Conservation (phyloP, 1,140 invertebrate genomes). For the Camponotus pennsylvanicus region DNA sequence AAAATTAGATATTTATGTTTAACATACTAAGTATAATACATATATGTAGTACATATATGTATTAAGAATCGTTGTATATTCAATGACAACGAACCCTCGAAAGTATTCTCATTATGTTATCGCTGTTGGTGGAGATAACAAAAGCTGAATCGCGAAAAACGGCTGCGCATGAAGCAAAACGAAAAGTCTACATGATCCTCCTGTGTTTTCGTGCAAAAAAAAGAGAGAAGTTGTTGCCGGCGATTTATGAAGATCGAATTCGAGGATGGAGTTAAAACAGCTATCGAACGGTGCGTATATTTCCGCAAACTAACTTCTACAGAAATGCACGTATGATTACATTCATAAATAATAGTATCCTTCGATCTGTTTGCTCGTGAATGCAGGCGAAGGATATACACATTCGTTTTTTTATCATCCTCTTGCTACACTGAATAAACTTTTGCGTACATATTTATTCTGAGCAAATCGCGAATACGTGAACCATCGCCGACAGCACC, state of each 20-base stretch:
- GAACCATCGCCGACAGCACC: not conserved
- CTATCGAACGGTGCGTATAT: constrained; percentile 22
- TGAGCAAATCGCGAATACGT: not conserved
- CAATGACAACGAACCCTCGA: not conserved
- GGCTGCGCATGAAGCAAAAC: not conserved
- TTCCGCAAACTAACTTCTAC: constrained; percentile 20
- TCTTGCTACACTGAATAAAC: not conserved
- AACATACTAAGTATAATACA: not conserved
- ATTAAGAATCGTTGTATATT: not conserved
- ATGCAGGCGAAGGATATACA: too few species aligned
- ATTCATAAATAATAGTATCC: constrained; percentile 19
- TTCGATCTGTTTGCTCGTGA: constrained; percentile 4
- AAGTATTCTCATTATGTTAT: constrained; percentile 2
- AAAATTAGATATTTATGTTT: not conserved
- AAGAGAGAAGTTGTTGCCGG: not conserved
- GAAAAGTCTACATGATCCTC: not conserved
- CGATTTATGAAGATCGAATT: constrained; percentile 53
- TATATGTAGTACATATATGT: not conserved
- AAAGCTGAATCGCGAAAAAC: constrained; percentile 27
- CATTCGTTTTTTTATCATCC: constrained; percentile 3
- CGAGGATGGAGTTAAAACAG: constrained; percentile 24
- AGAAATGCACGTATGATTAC: constrained; percentile 10
- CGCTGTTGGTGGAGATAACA: constrained; percentile 7
- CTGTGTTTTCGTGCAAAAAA: not conserved
- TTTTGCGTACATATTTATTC: constrained; percentile 2